phyloP scores from a whole-genome alignment of 2,113 vertebrate species.

The Atherinomorus stipes region DNA sequence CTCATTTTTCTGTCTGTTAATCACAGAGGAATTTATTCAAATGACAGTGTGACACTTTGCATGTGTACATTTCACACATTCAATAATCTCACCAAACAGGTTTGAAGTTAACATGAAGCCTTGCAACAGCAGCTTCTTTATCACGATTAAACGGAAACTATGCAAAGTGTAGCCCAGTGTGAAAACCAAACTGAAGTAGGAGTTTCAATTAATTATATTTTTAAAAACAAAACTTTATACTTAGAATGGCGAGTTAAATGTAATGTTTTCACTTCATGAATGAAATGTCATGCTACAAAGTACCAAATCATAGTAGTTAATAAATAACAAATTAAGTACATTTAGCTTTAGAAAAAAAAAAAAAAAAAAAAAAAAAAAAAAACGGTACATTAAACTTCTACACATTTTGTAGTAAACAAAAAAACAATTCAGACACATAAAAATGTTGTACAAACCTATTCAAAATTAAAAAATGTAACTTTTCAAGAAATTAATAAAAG shows the following conservation, averaged over 20 bases:
- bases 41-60: background rate
- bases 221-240: background rate
- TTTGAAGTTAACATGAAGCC: slow-evolving; percentile 3
- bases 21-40: background rate
- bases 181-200: background rate
- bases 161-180: background rate
- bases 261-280: background rate
- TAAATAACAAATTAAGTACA: too few species aligned
- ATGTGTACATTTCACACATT: slow-evolving; percentile 3
- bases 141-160: background rate
- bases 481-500: background rate
- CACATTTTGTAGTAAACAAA: too few species aligned
- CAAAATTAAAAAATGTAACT: background rate
- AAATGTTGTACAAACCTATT: background rate
- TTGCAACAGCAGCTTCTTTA: background rate
- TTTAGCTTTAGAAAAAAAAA: background rate
- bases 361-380: background rate
- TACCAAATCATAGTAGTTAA: too few species aligned
- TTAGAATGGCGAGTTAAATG: background rate
- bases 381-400: too few species aligned
- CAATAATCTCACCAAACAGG: slow-evolving; percentile 42
- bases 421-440: background rate
- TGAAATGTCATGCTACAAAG: background rate
- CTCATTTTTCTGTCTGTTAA: slow-evolving; percentile 81
- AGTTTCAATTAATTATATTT: background rate